Percentiles rank a stretch among this genome's conserved stretches.
Conservation (phyloP, 2,797 vertebrate species). For the Iguana delicatissima region DNA sequence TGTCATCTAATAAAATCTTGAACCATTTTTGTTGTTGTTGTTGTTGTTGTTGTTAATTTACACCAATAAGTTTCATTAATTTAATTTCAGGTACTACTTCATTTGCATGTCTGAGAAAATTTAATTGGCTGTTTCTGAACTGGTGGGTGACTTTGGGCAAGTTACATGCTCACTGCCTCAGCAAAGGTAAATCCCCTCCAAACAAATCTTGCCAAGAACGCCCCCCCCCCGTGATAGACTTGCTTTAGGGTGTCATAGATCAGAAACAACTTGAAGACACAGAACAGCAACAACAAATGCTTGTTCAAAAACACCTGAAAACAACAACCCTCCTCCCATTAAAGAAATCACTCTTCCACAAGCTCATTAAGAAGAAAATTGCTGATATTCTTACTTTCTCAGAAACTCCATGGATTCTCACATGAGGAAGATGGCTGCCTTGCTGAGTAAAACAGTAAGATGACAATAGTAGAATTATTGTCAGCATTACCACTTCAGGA, state of each 20-base stretch:
- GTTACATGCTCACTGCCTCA: no score
- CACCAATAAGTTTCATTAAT: slow-evolving; percentile 53
- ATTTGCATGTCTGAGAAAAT: slow-evolving; percentile 58
- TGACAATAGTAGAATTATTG: slow-evolving; percentile 50
- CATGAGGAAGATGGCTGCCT: slow-evolving; percentile 67
- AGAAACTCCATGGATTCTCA: slow-evolving; percentile 70
- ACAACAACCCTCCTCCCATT: not conserved
- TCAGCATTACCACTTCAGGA: slow-evolving; percentile 71
- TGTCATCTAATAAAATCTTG: slow-evolving; percentile 43
- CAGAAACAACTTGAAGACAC: no score
- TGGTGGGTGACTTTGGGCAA: slow-evolving; percentile 21
- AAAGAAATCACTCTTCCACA: slow-evolving; percentile 45
- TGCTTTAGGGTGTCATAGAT: no score
- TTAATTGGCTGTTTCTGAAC: slow-evolving; percentile 76
- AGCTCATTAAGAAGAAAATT: slow-evolving; percentile 78
- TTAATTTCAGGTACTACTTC: slow-evolving; percentile 59
- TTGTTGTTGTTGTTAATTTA: slow-evolving; percentile 33
- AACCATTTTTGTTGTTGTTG: slow-evolving; percentile 36
- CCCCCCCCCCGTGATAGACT: no score
- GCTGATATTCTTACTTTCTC: slow-evolving; percentile 67
- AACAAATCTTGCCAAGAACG: no score
- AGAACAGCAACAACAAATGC: slow-evolving; percentile 36
- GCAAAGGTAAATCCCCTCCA: no score
- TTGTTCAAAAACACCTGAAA: slow-evolving; percentile 58
- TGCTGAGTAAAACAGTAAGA: slow-evolving; percentile 75